Conservation (phyloP, 2,888 invertebrate genomes). For the Thecocarcelia acutangulata region DNA sequence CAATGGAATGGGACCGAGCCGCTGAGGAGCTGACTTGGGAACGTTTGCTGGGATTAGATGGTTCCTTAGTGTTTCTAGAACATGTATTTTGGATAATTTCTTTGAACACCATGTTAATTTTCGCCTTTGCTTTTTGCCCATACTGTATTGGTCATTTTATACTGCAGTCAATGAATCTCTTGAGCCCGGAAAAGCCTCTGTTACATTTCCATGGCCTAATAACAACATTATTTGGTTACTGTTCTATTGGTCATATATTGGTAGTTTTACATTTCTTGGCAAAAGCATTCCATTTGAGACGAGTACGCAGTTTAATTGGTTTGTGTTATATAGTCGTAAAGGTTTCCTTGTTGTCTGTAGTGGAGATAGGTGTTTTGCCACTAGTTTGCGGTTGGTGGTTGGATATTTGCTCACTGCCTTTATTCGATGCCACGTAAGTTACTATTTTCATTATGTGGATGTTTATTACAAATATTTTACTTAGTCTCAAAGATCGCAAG, state of each 20-base stretch:
- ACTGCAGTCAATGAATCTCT: slow-evolving; percentile 85
- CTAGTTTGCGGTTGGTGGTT: slow-evolving; percentile 99
- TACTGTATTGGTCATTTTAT: slow-evolving; percentile 96
- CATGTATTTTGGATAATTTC: slow-evolving; percentile 99
- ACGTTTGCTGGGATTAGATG: slow-evolving; percentile 95
- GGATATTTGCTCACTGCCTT: slow-evolving; percentile 96
- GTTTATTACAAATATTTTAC: neutral
- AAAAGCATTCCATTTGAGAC: slow-evolving; percentile 89
- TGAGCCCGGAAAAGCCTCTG: slow-evolving; percentile 81
- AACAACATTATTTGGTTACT: slow-evolving; percentile 96
- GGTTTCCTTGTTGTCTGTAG: slow-evolving; percentile 96
- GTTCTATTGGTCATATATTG: slow-evolving; percentile 91
- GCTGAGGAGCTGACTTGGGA: slow-evolving; percentile 99
- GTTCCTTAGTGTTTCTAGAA: slow-evolving; percentile 97
- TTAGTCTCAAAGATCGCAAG: slow-evolving; percentile 89
- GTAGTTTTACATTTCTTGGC: slow-evolving; percentile 93
- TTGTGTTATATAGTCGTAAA: slow-evolving; percentile 91
- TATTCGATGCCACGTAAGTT: slow-evolving; percentile 88
- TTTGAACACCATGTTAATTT: slow-evolving; percentile 96
- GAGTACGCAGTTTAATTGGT: slow-evolving; percentile 92
- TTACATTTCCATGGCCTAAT: slow-evolving; percentile 96
- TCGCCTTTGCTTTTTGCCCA: slow-evolving; percentile 98
- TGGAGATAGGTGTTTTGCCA: slow-evolving; percentile 98
- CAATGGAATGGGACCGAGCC: slow-evolving; percentile 98
- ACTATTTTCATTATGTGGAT: slow-evolving; percentile 79